Conservation (phyloP, 2,797 vertebrate genomes). For the Macropus fuliginosus region DNA sequence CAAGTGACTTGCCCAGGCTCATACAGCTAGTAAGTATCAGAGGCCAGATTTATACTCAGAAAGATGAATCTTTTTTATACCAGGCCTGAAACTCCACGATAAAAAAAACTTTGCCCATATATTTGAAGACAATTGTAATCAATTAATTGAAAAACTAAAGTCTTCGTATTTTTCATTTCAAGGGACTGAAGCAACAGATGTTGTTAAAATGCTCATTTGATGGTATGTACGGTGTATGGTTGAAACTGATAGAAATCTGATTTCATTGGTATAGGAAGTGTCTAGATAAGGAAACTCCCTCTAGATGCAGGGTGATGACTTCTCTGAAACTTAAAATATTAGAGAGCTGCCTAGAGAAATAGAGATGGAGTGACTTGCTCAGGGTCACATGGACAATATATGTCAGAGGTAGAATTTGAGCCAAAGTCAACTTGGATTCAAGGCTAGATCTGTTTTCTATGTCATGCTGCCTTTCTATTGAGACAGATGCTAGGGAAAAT, state of each 20-base stretch:
- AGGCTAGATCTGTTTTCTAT: background rate
- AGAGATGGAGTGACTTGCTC: background rate
- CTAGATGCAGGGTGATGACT: background rate
- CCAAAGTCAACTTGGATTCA: background rate
- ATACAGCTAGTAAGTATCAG: too few relatives aligned
- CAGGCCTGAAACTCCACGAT: background rate
- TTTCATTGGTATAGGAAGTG: background rate
- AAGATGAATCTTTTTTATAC: background rate
- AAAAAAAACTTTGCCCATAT: background rate
- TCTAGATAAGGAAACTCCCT: background rate
- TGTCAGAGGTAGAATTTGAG: background rate
- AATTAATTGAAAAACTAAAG: background rate
- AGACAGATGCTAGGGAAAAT: background rate
- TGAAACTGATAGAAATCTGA: background rate
- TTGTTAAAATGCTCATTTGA: background rate
- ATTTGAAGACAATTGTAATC: background rate
- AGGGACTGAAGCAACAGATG: background rate
- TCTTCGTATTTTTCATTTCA: background rate
- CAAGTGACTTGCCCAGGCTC: background rate
- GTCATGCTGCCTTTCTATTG: background rate
- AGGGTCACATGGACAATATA: background rate
- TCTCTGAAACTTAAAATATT: background rate
- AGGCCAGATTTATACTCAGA: background rate
- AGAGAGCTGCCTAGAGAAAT: background rate
- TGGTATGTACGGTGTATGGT: background rate